Evolutionary conservation across 1,140 invertebrate genomes (phyloP).

Genomic region (Anagrus nilaparvatae): DNA sequence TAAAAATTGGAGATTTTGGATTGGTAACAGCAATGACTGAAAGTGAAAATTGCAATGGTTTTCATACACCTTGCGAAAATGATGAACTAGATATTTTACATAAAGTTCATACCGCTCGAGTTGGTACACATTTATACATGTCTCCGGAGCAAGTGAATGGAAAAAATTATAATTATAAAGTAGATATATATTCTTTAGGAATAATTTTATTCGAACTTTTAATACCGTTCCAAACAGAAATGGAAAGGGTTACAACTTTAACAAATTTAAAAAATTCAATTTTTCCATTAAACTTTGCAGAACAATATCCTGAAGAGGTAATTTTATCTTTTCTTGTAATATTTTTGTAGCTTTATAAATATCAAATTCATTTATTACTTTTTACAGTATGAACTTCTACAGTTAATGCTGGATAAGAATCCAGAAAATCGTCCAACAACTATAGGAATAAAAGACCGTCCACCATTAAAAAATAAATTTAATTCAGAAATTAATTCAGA

Average conservation of each 20-base stretch:
- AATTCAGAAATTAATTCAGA: slow-evolving; percentile 14
- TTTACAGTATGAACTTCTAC: slow-evolving; percentile 60
- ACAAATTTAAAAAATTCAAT: slow-evolving; percentile 50
- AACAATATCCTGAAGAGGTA: slow-evolving; percentile 61
- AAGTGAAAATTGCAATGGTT: slow-evolving; percentile 43
- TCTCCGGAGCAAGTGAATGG: slow-evolving; percentile 85
- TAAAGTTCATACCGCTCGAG: slow-evolving; percentile 52
- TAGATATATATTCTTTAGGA: slow-evolving; percentile 93
- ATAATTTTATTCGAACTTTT: slow-evolving; percentile 90
- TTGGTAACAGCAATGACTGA: slow-evolving; percentile 78
- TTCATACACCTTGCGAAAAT: slow-evolving; percentile 24
- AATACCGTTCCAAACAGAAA: slow-evolving; percentile 78
- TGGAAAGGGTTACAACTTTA: slow-evolving; percentile 67
- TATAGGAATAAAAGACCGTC: slow-evolving; percentile 51
- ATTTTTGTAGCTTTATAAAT: slow-evolving; percentile 2
- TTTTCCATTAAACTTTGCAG: slow-evolving; percentile 62
- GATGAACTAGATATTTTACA: slow-evolving; percentile 16
- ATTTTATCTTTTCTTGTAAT: slow-evolving; percentile 15
- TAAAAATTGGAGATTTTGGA: slow-evolving; percentile 97
- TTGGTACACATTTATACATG: slow-evolving; percentile 93
- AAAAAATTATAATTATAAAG: slow-evolving; percentile 80
- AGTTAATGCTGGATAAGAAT: slow-evolving; percentile 63
- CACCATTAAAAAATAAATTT: slow-evolving; percentile 32
- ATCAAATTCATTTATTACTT: slow-evolving; percentile 13
- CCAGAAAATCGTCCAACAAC: slow-evolving; percentile 68